phyloP scores from a whole-genome alignment of 2,888 invertebrate genomes.

The Scaptodrosophila latifasciaeformis region DNA sequence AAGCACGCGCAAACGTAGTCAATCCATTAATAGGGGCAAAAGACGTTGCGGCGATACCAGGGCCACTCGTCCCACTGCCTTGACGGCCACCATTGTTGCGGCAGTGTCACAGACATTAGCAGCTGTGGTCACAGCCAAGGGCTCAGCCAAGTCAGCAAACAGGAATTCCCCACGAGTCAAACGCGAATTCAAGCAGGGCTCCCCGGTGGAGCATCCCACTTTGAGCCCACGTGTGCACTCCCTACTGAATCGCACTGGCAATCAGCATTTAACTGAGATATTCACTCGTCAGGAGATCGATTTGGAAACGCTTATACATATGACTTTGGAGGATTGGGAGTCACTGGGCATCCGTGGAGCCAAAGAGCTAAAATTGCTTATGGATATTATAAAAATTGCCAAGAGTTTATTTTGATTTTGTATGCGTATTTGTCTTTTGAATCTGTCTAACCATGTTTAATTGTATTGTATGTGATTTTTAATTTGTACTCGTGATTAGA shows the following conservation, averaged over 20 bases:
- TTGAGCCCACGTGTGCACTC: constrained; percentile 50
- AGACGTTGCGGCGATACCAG: too few species aligned
- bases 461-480: constrained; percentile 1
- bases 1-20: background rate
- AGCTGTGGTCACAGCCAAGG: background rate
- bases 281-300: constrained; percentile 67
- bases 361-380: constrained; percentile 44
- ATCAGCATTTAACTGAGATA: constrained; percentile 48
- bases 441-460: background rate
- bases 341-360: constrained; percentile 52
- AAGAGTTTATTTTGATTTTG: constrained; percentile 36
- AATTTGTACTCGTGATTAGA: constrained; percentile 1
- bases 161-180: background rate
- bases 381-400: constrained; percentile 46
- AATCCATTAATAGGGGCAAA: background rate
- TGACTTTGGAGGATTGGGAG: constrained; percentile 54
- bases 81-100: too few species aligned
- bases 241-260: constrained; percentile 46
- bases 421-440: constrained; percentile 1
- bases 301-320: constrained; percentile 45
- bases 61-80: too few species aligned
- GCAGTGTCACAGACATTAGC: constrained; percentile 1
- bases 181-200: constrained; percentile 32
- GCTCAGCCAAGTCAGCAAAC: background rate
- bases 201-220: constrained; percentile 44